Conservation (phyloP, 2,113 vertebrate species). For the Laterallus jamaicensis region DNA sequence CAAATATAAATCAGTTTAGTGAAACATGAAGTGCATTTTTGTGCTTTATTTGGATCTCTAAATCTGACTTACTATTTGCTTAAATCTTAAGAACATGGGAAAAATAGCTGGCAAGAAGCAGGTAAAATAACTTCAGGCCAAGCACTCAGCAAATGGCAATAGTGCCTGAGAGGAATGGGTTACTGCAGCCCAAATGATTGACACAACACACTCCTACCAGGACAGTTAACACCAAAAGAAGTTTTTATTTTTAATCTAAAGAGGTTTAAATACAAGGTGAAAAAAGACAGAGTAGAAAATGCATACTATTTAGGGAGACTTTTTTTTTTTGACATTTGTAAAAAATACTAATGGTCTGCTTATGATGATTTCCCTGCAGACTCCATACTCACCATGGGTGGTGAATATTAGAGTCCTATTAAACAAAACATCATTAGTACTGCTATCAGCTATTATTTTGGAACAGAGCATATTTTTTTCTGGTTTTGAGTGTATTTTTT, state of each 20-base stretch:
- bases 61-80: neutral
- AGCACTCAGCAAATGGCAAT: neutral
- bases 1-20: neutral
- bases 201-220: neutral
- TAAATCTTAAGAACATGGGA: neutral
- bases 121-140: neutral
- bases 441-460: neutral
- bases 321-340: slow-evolving; percentile 44
- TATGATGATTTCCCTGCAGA: slow-evolving; percentile 56
- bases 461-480: neutral
- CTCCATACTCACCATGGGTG: slow-evolving; percentile 62
- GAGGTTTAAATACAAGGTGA: neutral
- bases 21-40: neutral
- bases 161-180: too few relatives aligned
- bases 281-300: neutral
- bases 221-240: neutral
- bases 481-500: neutral
- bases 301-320: neutral
- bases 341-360: slow-evolving; percentile 66
- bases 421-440: neutral
- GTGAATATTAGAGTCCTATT: slow-evolving; percentile 38
- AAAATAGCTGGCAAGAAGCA: neutral
- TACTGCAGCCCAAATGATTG: neutral
- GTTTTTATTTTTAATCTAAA: neutral
- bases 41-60: neutral